A percentile compares a stretch with the other conserved stretches of the same genome.
Conservation (phyloP, 1,140 invertebrate species). For the Eumeta japonica region DNA sequence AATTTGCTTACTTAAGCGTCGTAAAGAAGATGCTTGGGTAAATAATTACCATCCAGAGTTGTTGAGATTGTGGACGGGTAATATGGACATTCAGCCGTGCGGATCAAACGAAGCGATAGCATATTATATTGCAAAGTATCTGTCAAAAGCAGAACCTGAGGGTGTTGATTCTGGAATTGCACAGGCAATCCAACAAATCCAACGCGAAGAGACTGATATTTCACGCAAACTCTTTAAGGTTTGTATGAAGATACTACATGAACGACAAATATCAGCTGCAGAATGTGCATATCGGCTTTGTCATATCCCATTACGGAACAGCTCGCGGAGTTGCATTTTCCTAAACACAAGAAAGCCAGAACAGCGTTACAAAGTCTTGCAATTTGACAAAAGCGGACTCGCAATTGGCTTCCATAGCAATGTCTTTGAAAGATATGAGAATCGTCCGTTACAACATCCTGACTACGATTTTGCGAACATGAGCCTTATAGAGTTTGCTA, state of each 20-base stretch:
- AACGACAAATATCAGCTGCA: constrained; percentile 25
- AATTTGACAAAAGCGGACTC: constrained; percentile 20
- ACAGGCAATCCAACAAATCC: too few relatives aligned
- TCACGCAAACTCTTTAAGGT: constrained; percentile 26
- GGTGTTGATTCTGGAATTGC: constrained; percentile 14
- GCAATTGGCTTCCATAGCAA: constrained; percentile 22
- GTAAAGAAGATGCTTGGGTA: constrained; percentile 12
- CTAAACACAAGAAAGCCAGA: constrained; percentile 32
- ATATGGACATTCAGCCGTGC: constrained; percentile 17
- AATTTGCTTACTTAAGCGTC: constrained; percentile 13
- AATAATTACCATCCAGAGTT: constrained; percentile 13
- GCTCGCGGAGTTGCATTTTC: constrained; percentile 24
- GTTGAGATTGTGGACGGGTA: constrained; percentile 12
- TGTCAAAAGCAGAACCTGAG: constrained; percentile 34
- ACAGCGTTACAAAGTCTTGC: constrained; percentile 27
- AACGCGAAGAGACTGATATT: constrained; percentile 16
- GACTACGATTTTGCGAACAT: constrained; percentile 27
- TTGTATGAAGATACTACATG: too few relatives aligned
- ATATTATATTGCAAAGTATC: constrained; percentile 42
- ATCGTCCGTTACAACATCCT: too few relatives aligned
- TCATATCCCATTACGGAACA: constrained; percentile 23
- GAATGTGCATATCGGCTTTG: constrained; percentile 33
- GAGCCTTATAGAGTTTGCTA: too few relatives aligned
- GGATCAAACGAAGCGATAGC: too few relatives aligned
- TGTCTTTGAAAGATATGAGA: constrained; percentile 37